These are phyloP conservation scores for Heteronetta atricapilla DNA, from an alignment of 2,113 vertebrate species.

Conservation along the genomic window DNA sequence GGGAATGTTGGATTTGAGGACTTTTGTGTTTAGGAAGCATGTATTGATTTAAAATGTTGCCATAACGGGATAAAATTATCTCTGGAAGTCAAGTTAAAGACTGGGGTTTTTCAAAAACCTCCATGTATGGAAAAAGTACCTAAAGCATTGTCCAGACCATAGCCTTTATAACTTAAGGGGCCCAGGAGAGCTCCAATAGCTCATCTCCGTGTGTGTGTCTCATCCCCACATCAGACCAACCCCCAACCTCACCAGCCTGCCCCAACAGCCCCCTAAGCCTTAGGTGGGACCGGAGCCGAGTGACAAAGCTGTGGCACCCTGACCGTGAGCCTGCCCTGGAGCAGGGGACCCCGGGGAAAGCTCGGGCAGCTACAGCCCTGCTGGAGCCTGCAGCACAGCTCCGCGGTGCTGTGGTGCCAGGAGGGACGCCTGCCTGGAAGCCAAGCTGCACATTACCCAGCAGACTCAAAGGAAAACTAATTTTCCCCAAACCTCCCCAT, in stretches of 20 bases:
- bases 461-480: background rate
- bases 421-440: background rate
- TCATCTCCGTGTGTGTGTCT: background rate
- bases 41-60: background rate
- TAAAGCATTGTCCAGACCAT: background rate
- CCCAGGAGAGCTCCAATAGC: background rate
- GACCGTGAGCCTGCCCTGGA: background rate
- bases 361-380: background rate
- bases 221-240: background rate
- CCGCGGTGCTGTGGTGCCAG: background rate
- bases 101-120: background rate
- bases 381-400: background rate
- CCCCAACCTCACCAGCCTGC: background rate
- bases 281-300: background rate
- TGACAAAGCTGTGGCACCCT: background rate
- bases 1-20: background rate
- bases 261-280: background rate
- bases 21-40: background rate
- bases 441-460: background rate
- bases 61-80: background rate
- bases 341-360: background rate
- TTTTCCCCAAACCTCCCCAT: background rate
- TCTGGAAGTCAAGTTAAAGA: background rate
- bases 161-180: background rate
- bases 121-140: background rate